A percentile compares a stretch with the other conserved stretches of the same genome.
phyloP scores from a whole-genome alignment of 1,140 invertebrate genomes.

The Orussus abietinus region DNA sequence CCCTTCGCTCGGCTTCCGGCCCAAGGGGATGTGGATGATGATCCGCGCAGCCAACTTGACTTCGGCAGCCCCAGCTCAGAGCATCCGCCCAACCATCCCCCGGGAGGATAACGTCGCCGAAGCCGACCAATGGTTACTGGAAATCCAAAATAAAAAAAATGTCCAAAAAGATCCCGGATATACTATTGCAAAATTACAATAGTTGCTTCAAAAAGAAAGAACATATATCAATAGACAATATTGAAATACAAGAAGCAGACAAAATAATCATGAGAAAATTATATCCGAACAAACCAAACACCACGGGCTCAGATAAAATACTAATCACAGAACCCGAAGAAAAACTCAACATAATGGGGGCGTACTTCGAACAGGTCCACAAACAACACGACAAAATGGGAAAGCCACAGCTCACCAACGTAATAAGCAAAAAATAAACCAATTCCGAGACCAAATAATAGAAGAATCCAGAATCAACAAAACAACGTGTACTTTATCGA shows the following conservation, averaged over 20 bases:
- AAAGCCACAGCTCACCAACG: not conserved
- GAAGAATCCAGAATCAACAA: not conserved
- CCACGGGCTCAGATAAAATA: not conserved
- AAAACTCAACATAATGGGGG: slow-evolving; percentile 11
- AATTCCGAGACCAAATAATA: slow-evolving; percentile 1
- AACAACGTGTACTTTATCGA: too few species aligned
- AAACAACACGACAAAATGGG: slow-evolving; percentile 5
- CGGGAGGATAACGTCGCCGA: slow-evolving; percentile 10
- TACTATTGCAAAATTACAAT: slow-evolving; percentile 17
- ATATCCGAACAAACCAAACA: not conserved
- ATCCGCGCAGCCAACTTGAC: too few species aligned
- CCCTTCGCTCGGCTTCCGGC: too few species aligned
- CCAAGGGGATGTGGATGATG: too few species aligned
- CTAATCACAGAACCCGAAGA: not conserved
- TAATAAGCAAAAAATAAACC: not conserved
- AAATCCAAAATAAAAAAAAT: slow-evolving; percentile 8
- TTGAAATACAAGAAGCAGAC: too few species aligned
- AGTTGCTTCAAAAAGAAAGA: slow-evolving; percentile 9
- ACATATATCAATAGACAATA: not conserved
- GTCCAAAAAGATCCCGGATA: slow-evolving; percentile 16
- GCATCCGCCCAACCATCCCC: too few species aligned
- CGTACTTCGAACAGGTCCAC: slow-evolving; percentile 8
- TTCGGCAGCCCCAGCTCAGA: too few species aligned
- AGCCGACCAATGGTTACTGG: slow-evolving; percentile 3
- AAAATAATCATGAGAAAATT: too few species aligned